Evolutionary conservation across 2,797 vertebrate genomes (phyloP).

Genomic region (Microtus agrestis): DNA sequence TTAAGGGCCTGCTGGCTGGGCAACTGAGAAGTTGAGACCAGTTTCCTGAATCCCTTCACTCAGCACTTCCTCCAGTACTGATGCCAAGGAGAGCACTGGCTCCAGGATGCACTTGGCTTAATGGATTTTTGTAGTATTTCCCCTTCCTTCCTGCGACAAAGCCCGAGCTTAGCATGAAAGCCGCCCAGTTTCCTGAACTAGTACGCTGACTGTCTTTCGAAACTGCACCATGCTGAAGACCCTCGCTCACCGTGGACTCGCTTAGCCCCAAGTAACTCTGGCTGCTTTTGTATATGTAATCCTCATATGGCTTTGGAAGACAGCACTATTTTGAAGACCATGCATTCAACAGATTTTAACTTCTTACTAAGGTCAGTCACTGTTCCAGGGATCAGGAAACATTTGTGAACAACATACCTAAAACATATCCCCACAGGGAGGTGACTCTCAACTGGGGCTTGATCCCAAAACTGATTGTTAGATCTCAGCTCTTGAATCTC

Average conservation of each 20-base stretch:
- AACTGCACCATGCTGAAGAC: not conserved
- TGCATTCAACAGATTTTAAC: conserved; percentile 4
- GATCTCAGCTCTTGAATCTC: not conserved
- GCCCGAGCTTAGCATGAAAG: conserved; percentile 74
- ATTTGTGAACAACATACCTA: not conserved
- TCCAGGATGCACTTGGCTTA: conserved; percentile 27
- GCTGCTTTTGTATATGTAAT: not conserved
- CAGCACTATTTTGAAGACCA: not conserved
- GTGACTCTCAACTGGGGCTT: not conserved
- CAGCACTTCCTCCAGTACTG: not conserved
- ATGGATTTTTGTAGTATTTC: conserved; percentile 66
- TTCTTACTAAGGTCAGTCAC: not conserved
- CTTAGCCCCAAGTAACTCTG: not conserved
- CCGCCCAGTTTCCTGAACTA: not conserved
- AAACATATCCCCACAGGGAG: not conserved
- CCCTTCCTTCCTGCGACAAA: conserved; percentile 78
- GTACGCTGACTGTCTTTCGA: not conserved
- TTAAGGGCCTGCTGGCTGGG: not conserved
- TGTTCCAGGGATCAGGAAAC: not conserved
- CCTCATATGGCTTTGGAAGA: not conserved
- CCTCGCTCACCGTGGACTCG: not conserved
- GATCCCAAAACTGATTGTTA: not conserved
- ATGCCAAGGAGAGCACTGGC: not conserved
- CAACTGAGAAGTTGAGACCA: not conserved
- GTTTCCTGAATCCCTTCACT: not conserved